Evolutionary conservation across 2,797 vertebrate genomes (phyloP).

Genomic region (Amblyopsis hoosieri): DNA sequence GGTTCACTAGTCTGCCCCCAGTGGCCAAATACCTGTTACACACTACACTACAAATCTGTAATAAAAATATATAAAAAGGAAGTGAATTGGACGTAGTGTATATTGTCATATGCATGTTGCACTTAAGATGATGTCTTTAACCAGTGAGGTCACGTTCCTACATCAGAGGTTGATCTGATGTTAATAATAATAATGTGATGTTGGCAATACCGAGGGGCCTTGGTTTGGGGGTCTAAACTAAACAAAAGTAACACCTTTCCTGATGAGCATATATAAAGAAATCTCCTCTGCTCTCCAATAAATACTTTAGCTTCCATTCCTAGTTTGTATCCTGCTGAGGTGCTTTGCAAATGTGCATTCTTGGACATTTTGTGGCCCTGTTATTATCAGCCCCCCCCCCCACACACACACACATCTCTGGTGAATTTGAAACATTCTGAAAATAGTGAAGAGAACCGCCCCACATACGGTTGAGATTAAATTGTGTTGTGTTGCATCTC

Average conservation of each 20-base stretch:
- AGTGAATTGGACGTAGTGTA: neutral
- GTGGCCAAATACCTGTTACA: no score
- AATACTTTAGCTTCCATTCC: constrained; percentile 22
- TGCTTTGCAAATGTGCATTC: constrained; percentile 73
- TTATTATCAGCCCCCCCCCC: constrained; percentile 51
- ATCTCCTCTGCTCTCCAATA: neutral
- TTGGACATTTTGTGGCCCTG: constrained; percentile 60
- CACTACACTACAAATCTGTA: no score
- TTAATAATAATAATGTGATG: constrained; percentile 5
- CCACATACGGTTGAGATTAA: constrained; percentile 79
- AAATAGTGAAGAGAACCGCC: constrained; percentile 41
- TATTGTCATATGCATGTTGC: neutral
- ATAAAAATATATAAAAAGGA: no score
- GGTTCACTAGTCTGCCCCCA: no score
- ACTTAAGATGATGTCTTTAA: neutral
- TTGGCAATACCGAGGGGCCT: constrained; percentile 48
- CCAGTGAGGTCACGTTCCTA: neutral
- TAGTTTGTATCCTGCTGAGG: constrained; percentile 44
- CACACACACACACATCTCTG: constrained; percentile 39
- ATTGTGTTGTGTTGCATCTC: constrained; percentile 68
- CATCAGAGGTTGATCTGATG: constrained; percentile 4
- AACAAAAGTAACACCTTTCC: constrained; percentile 59
- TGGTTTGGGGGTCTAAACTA: constrained; percentile 54
- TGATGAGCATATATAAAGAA: constrained; percentile 49
- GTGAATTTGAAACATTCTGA: constrained; percentile 62